phyloP scores from a whole-genome alignment of 2,797 vertebrate species.

The Silurus aristotelis region DNA sequence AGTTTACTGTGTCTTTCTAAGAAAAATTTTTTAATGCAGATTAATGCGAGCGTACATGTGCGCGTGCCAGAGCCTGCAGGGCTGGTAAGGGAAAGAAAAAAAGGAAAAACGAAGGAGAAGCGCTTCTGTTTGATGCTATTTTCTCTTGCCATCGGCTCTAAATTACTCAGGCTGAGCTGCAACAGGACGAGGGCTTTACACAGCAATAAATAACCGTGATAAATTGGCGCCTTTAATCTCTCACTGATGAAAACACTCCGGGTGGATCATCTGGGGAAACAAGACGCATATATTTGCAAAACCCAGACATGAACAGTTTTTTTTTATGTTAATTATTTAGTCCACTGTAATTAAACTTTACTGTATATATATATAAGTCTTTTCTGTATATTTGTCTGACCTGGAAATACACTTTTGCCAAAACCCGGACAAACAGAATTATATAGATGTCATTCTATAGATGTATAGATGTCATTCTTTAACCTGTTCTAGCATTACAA shows the following conservation, averaged over 20 bases:
- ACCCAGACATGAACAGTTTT: no score
- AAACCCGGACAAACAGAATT: no score
- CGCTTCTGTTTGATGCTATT: constrained; percentile 69
- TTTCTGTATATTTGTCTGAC: no score
- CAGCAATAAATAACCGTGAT: constrained; percentile 60
- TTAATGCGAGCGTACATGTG: constrained; percentile 53
- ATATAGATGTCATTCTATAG: no score
- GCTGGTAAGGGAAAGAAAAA: constrained; percentile 46
- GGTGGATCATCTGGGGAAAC: constrained; percentile 33
- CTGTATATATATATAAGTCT: no score
- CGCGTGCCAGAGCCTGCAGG: constrained; percentile 66
- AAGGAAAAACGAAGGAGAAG: constrained; percentile 19
- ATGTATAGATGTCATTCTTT: no score
- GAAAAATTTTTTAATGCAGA: constrained; percentile 61
- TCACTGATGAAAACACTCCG: constrained; percentile 39
- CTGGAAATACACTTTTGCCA: no score
- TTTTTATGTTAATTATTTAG: no score
- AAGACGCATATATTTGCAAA: no score
- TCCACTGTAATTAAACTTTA: no score
- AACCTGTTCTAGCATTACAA: no score
- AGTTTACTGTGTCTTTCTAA: constrained; percentile 31
- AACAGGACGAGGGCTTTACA: constrained; percentile 39
- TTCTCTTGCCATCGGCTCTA: constrained; percentile 53
- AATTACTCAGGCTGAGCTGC: constrained; percentile 47
- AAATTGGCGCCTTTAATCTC: constrained; percentile 52